Base-by-base conservation (phyloP, 1,140 invertebrate genomes). In the Drosophila pseudoananassae region DNA sequence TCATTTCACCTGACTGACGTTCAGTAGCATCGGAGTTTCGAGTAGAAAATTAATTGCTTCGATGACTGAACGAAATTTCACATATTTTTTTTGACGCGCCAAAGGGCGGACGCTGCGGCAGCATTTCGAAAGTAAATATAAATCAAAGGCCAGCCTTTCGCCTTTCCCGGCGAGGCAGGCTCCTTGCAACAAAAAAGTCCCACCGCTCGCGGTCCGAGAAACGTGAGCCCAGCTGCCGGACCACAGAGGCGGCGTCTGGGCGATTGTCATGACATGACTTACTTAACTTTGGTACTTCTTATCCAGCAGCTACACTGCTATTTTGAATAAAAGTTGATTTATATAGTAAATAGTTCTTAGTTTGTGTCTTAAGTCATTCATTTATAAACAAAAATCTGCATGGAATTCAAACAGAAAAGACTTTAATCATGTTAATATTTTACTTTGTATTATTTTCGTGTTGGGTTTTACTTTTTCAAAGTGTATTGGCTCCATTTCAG, bases 251-350 rank as follows among this genome's bases (percentile, higher is more conserved):
- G 63, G 82, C 68, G 58, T 65, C 75, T 68, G 36, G 70, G 76
- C 71, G 79, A 88, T 87, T 87, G 83, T 70, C 83, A 88, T 88
- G 83, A 88, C 83, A 88, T 88, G 83, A 78, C 83, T 88, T 88
- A 88, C 83, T 88, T 88, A 88, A 79, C 76, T 78, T 68, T 76
- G 59, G 59, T 65, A 55, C 57, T 23, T 76, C 84, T 88, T 88
- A 88, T 88, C 83, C 88, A 88, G 51, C 52, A 70, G 65, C 82
- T 78, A 76, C 83, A 81, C 78, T 65, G 40, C 14, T 12, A 36
- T 36, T n/a, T 12, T 12, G 4, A 31, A 43, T 33, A 66, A 33
- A 43, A 17, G 53, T 63, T 1, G 15, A 23, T 31, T 29, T 25
- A 29, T 31, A 14, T 36, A 14, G 9, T 14, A 7, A 6, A 63